These are phyloP conservation scores for Calyptomena viridis DNA, from an alignment of 2,113 vertebrate species.

Conservation along the genomic window DNA sequence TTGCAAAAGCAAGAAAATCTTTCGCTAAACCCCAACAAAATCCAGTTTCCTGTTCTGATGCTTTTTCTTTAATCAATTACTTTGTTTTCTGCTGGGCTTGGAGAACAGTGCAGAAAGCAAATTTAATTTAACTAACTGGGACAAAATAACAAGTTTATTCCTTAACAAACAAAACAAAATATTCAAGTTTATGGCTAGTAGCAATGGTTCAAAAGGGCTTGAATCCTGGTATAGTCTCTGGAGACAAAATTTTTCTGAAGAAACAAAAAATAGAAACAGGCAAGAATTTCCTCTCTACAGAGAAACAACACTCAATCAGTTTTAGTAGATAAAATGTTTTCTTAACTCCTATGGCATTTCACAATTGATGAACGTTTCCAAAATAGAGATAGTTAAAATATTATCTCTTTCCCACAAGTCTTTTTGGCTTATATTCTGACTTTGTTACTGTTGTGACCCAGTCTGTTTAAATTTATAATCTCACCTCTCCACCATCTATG, in stretches of 20 bases:
- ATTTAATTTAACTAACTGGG: constrained; percentile 10
- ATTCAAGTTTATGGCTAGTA: constrained; percentile 2
- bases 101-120: background rate
- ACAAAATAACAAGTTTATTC: constrained; percentile 42
- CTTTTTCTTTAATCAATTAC: background rate
- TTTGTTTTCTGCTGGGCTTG: background rate
- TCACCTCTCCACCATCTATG: background rate
- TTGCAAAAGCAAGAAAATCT: background rate
- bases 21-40: background rate
- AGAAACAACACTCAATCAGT: constrained; percentile 48
- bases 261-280: constrained; percentile 55
- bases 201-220: constrained; percentile 47
- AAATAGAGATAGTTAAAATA: constrained; percentile 66
- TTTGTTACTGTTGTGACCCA: background rate
- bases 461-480: constrained; percentile 2
- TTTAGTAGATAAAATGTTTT: constrained; percentile 66
- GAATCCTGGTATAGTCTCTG: constrained; percentile 22
- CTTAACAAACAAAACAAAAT: constrained; percentile 17
- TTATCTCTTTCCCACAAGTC: constrained; percentile 60
- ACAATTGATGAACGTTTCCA: constrained; percentile 47
- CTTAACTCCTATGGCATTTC: constrained; percentile 61
- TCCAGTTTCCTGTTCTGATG: background rate
- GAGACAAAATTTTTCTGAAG: constrained; percentile 47
- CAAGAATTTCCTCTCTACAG: constrained; percentile 54
- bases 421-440: constrained; percentile 23